Conservation (phyloP, 35 echinoderm and acorn worm genomes). For the Hemicentrotus pulcherrimus region DNA sequence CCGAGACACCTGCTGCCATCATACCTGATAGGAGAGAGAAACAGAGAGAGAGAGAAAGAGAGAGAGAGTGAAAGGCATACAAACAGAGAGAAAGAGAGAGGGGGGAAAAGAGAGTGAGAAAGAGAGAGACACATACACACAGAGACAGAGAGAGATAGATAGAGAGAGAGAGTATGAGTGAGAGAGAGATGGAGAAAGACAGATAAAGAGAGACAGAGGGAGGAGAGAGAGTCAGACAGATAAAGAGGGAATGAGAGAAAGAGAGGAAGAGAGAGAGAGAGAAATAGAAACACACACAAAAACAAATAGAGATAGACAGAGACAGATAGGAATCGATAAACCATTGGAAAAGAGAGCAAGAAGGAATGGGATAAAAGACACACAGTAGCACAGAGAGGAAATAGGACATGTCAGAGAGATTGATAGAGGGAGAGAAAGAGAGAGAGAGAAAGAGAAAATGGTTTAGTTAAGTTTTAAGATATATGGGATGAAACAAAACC, state of each 20-base stretch:
- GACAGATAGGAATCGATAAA: background rate
- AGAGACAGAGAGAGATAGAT: no score
- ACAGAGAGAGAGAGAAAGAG: background rate
- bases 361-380: background rate
- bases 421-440: background rate
- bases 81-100: background rate
- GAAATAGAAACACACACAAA: background rate
- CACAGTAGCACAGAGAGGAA: background rate
- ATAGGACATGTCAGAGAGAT: background rate
- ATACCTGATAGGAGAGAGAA: conserved; percentile 24
- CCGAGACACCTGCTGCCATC: background rate
- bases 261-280: background rate
- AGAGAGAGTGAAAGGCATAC: background rate
- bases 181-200: no score
- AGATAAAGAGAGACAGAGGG: no score
- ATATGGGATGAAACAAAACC: no score
- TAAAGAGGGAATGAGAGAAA: background rate
- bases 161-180: no score
- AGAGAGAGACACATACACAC: no score
- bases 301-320: background rate
- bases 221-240: background rate
- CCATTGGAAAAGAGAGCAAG: background rate
- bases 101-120: background rate
- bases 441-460: background rate
- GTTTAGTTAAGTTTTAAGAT: no score